Evolutionary conservation across 2,797 vertebrate genomes (phyloP), one percentile per base, ranked within the genome.

Genomic region (Sebastes hopkinsi): DNA sequence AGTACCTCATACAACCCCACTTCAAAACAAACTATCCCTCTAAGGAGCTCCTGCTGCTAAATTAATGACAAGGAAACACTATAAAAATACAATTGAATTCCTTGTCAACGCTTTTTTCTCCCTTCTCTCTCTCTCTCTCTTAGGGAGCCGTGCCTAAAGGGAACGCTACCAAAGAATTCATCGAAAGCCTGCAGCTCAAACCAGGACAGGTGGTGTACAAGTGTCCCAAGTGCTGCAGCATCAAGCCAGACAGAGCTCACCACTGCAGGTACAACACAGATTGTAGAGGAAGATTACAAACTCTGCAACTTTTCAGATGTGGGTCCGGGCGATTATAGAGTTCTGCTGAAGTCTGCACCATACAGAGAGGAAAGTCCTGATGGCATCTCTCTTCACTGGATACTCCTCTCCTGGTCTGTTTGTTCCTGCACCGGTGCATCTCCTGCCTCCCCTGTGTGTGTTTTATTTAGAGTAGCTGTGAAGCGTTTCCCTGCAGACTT

Each of bases 161-260:
- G 86, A 99, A 99, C 16, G 98, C 98, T 72, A 99, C 98, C 79
- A 99, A 99, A 93, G 98, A 99, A 84, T 99, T 98, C 88, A 99
- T 99, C 0, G 98, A 99, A 94, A 99, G 98, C 91, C 96, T 99
- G 88, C 98, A 99, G 93, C 95, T 99, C 77, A 99, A 99, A 89
- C 98, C 98, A 0, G 98, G 98, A 22, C 98, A 99, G 92, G 98
- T 99, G 92, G 98, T 99, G 69, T 99, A 99, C 94, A 99, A 99
- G 91, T 99, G 98, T 89, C 98, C 98, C 80, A 99, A 99, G 84
- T 99, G 98, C 94, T 99, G 98, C 96, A 99, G 98, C 95, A 99
- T 99, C 92, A 99, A 99, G 91, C 98, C 98, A 0, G 98, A 99
- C 92, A 92, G 98, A 90, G 98, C 98, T 46, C 98, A 99, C 92